Conservation (phyloP, 2,888 invertebrate genomes). For the Plagiodera versicolora region DNA sequence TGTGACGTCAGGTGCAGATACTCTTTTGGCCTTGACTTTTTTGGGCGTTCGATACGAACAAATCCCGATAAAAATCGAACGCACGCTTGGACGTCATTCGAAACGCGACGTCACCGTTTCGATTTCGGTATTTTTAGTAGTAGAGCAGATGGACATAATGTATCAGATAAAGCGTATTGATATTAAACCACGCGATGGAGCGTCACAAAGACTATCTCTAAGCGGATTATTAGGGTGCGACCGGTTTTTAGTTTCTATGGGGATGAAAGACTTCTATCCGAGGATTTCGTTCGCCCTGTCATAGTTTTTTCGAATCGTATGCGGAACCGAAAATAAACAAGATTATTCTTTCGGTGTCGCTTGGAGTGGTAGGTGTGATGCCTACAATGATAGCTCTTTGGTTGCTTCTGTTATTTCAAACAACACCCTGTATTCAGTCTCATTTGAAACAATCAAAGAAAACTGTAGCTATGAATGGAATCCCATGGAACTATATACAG, state of each 20-base stretch:
- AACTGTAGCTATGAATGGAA: too few relatives aligned
- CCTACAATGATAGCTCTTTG: too few relatives aligned
- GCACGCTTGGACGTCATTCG: too few relatives aligned
- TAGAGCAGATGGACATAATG: conserved; percentile 39
- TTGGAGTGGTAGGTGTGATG: too few relatives aligned
- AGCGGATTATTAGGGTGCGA: conserved; percentile 48
- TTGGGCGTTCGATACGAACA: too few relatives aligned
- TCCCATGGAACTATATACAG: too few relatives aligned
- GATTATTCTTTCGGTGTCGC: background rate
- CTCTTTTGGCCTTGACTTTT: too few relatives aligned
- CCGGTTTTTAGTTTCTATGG: conserved; percentile 44
- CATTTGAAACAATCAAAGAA: too few relatives aligned
- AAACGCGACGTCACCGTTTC: background rate
- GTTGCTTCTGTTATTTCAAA: too few relatives aligned
- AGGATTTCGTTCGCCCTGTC: conserved; percentile 11
- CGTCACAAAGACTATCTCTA: conserved; percentile 47
- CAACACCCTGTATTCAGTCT: too few relatives aligned
- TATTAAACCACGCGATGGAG: conserved; percentile 49
- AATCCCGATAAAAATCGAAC: too few relatives aligned
- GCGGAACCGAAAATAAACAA: background rate
- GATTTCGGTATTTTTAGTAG: conserved; percentile 11
- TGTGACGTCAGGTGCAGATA: too few relatives aligned
- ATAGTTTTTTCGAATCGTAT: conserved; percentile 13
- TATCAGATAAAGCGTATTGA: conserved; percentile 50
- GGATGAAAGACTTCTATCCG: conserved; percentile 11